Percentiles rank a stretch among this genome's conserved stretches.
These are phyloP conservation scores for Marasmarcha lunaedactyla DNA, from an alignment of 2,888 invertebrate species.

Conservation along the genomic window DNA sequence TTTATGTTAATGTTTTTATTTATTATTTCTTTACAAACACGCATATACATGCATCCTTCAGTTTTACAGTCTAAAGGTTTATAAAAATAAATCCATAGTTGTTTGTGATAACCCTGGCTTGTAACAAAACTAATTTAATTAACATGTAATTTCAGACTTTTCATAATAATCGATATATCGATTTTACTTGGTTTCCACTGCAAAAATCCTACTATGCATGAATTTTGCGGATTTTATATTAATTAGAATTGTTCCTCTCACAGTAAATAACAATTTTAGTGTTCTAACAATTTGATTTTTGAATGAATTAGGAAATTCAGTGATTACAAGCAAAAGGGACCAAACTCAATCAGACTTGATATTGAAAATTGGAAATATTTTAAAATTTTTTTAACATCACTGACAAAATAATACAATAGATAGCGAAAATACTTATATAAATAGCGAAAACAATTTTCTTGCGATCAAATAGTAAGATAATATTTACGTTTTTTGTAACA, in stretches of 20 bases:
- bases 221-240: constrained; percentile 15
- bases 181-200: constrained; percentile 19
- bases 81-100: too few species aligned
- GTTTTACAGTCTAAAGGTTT: too few species aligned
- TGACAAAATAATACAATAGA: constrained; percentile 32
- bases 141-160: constrained; percentile 36
- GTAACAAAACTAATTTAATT: constrained; percentile 65
- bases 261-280: not conserved
- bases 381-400: constrained; percentile 48
- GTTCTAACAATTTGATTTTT: constrained; percentile 25
- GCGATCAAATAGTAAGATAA: constrained; percentile 22
- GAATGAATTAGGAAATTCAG: constrained; percentile 37
- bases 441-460: too few species aligned
- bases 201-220: constrained; percentile 5
- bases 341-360: constrained; percentile 52
- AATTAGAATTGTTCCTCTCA: not conserved
- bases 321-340: constrained; percentile 68
- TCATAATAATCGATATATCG: not conserved
- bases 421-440: constrained; percentile 25
- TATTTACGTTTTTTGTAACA: constrained; percentile 35
- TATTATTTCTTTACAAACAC: constrained; percentile 17
- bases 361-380: constrained; percentile 27
- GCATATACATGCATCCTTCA: not conserved
- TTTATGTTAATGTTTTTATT: constrained; percentile 29
- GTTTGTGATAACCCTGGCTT: constrained; percentile 67